Conservation (phyloP, 2,797 vertebrate genomes). For the Halcyon leucocephala region DNA sequence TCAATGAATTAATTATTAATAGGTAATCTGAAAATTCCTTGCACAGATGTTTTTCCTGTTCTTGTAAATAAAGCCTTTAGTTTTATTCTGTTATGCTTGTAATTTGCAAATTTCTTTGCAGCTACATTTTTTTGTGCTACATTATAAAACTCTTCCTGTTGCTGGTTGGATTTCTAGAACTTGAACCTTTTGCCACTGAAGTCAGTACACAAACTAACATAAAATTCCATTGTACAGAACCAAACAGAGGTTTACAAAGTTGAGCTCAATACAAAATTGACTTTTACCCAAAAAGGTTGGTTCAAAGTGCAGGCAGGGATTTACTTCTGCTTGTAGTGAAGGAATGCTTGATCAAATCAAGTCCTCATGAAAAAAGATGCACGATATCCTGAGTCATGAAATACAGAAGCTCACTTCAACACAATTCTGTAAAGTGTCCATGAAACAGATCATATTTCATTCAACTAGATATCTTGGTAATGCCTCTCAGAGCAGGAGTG, state of each 20-base stretch:
- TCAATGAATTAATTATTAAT: neutral
- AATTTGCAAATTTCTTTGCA: neutral
- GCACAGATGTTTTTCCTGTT: neutral
- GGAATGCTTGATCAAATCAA: neutral
- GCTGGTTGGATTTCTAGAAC: neutral
- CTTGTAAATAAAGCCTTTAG: neutral
- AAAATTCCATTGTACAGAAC: neutral
- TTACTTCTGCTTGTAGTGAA: neutral
- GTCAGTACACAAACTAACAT: neutral
- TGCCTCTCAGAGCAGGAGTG: neutral
- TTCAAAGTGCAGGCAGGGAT: neutral
- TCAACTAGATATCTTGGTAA: neutral
- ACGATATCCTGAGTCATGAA: neutral
- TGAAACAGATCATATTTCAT: neutral
- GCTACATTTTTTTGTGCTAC: neutral
- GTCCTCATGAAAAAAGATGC: neutral
- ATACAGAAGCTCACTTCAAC: neutral
- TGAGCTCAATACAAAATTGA: neutral
- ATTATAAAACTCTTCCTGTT: neutral
- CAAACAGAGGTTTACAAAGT: neutral
- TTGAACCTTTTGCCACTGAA: neutral
- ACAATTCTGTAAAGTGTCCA: neutral
- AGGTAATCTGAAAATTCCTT: neutral
- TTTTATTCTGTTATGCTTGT: neutral
- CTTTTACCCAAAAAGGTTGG: accelerated